Base-by-base conservation (phyloP, 2,888 invertebrate genomes). In the Stenolophus ochropezus region DNA sequence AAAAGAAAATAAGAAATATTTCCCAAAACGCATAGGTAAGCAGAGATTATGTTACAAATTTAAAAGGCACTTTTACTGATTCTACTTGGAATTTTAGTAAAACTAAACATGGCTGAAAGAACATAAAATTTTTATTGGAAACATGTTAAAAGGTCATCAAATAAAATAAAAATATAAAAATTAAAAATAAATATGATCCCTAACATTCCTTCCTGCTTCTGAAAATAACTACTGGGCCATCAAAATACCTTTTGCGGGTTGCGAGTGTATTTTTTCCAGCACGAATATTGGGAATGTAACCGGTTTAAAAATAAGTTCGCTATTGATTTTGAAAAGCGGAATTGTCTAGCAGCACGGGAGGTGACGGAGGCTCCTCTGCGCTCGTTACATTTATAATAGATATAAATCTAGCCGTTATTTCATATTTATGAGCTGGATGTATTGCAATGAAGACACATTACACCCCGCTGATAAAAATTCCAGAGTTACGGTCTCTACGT, bases 361-460 rank as follows among this genome's bases (percentile, higher is more conserved):
- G 16, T 11, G 20, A 58, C 20, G 16, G 1, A 61, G n/a, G n/a
- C 61, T 23, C 25, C 61, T 25, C 25, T 1, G 23, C 5, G 65
- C 5, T 18, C 16, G 27, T 27, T 69, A 33, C 33, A 69, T 69
- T 69, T 69, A 69, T 18, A 33, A 33, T 33, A 33, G 65, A 69
- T 69, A 69, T 69, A 69, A 69, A 69, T 69, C 65, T 42, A 69
- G 18, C 2, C 27, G 14, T 69, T 33, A 69, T 33, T 69, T 33
- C 27, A 69, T 69, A 69, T 33, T 69, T 69, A 69, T 69, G 33
- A 69, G 33, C 27, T 69, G 65, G 18, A 69, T 69, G 33, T 69
- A 69, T 69, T 69, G 33, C 65, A 33, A 69, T 69, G 65, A 69
- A 69, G 65, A 69, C 33, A 33, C 65, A 69, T 69, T 69, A 33